Conservation (phyloP, 2,113 vertebrate genomes). For the Melanerpes aurifrons region DNA sequence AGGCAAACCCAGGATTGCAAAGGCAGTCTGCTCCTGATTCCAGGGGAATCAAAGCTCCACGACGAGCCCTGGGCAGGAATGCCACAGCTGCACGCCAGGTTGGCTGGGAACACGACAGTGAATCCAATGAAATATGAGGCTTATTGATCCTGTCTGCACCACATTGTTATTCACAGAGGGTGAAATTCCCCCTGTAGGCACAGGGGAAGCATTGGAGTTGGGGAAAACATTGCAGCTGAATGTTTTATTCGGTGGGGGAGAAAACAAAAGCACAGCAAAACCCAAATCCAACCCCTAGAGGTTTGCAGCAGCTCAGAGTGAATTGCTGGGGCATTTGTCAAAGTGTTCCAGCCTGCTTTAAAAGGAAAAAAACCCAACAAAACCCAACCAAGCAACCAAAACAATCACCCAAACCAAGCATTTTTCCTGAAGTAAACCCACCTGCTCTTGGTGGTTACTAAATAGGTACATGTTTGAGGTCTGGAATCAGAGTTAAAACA, state of each 20-base stretch:
- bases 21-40: not conserved
- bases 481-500: not conserved
- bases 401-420: not conserved
- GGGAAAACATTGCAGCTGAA: not conserved
- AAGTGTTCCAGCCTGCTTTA: not conserved
- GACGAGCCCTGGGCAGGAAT: rapidly evolving
- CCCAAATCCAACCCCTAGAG: not conserved
- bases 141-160: constrained; percentile 25
- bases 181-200: not conserved
- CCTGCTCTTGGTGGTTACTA: not conserved
- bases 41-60: not conserved
- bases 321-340: not conserved
- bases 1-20: not conserved
- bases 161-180: constrained; percentile 26
- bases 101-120: not conserved
- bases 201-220: not conserved
- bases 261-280: not conserved
- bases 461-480: not conserved
- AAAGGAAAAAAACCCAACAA: too few species aligned
- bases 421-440: not conserved
- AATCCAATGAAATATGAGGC: constrained; percentile 1
- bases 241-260: not conserved
- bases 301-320: not conserved
- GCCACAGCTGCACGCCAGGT: not conserved
- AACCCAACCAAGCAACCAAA: too few species aligned